phyloP scores from a whole-genome alignment of 2,888 invertebrate species.

The Xestia rhomboidea region DNA sequence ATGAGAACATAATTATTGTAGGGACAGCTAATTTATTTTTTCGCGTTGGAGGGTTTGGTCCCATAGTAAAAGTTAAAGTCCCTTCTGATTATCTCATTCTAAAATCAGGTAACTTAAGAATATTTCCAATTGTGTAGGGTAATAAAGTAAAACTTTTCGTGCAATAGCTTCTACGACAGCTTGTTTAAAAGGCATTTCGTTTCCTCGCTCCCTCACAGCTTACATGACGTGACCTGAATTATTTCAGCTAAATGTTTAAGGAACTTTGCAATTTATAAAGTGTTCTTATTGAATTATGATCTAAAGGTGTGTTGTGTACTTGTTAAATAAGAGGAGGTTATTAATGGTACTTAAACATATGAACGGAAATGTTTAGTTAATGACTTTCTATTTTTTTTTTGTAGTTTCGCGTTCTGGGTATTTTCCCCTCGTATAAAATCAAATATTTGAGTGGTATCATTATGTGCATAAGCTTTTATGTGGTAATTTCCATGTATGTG shows the following conservation, averaged over 20 bases:
- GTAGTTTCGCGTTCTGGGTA: neutral
- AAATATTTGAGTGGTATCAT: neutral
- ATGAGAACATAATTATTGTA: no score
- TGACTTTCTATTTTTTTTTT: neutral
- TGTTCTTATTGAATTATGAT: slow-evolving; percentile 38
- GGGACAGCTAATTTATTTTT: no score
- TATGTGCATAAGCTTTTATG: neutral
- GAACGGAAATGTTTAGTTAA: neutral
- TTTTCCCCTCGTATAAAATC: neutral
- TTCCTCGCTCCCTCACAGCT: slow-evolving; percentile 34
- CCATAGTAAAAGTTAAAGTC: no score
- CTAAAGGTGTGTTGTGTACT: slow-evolving; percentile 3
- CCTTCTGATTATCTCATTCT: neutral
- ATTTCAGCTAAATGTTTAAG: slow-evolving; percentile 41
- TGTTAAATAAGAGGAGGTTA: neutral
- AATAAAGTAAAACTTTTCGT: slow-evolving; percentile 15
- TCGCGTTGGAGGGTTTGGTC: no score
- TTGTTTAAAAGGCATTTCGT: slow-evolving; percentile 50
- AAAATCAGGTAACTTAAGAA: neutral
- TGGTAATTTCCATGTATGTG: neutral
- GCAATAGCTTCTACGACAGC: slow-evolving; percentile 42
- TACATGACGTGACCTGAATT: slow-evolving; percentile 56
- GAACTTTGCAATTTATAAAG: slow-evolving; percentile 30
- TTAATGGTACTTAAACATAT: neutral
- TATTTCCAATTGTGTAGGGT: neutral